phyloP scores from a whole-genome alignment of 2,113 vertebrate genomes.

The Dasyornis broadbenti region DNA sequence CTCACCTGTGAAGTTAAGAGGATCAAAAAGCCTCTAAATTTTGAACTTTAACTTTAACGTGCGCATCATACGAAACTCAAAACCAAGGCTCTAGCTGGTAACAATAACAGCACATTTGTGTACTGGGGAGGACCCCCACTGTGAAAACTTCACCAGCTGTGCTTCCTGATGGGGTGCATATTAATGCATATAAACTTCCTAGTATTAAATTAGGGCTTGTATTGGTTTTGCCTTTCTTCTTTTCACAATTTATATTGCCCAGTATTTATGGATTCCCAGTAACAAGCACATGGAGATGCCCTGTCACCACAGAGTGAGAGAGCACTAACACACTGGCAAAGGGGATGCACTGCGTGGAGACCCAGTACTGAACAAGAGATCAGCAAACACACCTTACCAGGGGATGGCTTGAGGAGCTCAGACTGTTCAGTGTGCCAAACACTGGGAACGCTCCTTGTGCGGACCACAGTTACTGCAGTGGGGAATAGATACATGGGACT shows the following conservation, averaged over 20 bases:
- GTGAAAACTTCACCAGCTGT: neutral
- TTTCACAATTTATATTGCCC: neutral
- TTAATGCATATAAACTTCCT: neutral
- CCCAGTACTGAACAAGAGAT: neutral
- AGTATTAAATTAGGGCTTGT: neutral
- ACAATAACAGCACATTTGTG: neutral
- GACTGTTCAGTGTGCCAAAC: neutral
- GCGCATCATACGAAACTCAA: neutral
- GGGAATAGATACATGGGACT: rapidly evolving
- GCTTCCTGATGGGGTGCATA: neutral
- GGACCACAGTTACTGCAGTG: neutral
- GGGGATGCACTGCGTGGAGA: rapidly evolving
- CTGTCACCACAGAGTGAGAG: neutral
- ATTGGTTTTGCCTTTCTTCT: neutral
- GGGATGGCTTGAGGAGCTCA: neutral
- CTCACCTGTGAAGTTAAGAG: neutral
- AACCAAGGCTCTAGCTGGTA: neutral
- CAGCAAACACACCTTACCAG: neutral
- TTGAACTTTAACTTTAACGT: neutral
- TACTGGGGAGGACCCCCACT: neutral
- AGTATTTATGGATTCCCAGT: neutral
- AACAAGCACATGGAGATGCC: neutral
- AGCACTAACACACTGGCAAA: neutral
- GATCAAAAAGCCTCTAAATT: neutral
- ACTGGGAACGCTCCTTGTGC: neutral